Conservation (phyloP, 2,888 invertebrate genomes). For the Dicycla oo region DNA sequence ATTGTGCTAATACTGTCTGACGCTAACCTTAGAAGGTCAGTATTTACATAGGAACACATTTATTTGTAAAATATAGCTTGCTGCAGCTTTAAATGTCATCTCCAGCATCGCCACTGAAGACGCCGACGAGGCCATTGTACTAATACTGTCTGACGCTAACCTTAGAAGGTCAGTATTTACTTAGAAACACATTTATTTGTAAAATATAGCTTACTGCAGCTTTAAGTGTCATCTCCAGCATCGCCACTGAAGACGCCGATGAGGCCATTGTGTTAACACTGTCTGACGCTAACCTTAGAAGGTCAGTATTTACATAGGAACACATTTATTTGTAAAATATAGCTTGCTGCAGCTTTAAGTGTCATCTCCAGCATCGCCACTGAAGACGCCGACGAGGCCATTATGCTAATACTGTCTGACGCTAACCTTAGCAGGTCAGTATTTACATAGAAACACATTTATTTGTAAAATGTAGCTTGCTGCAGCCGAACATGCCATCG, state of each 20-base stretch:
- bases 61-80: too few relatives aligned
- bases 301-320: slow-evolving; percentile 78
- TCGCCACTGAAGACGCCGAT: slow-evolving; percentile 93
- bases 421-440: slow-evolving; percentile 98
- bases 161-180: slow-evolving; percentile 91
- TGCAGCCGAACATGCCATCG: too few relatives aligned
- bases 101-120: slow-evolving; percentile 92
- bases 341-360: slow-evolving; percentile 91
- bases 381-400: slow-evolving; percentile 96
- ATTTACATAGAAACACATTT: too few relatives aligned
- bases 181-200: too few relatives aligned
- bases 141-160: slow-evolving; percentile 99
- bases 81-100: slow-evolving; percentile 94
- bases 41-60: background rate
- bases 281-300: slow-evolving; percentile 98
- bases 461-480: too few relatives aligned
- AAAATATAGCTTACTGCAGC: slow-evolving; percentile 88
- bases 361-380: slow-evolving; percentile 92
- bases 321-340: too few relatives aligned
- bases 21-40: slow-evolving; percentile 96
- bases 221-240: slow-evolving; percentile 92
- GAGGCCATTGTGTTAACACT: slow-evolving; percentile 97
- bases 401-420: slow-evolving; percentile 97
- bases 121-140: slow-evolving; percentile 96
- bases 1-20: slow-evolving; percentile 98